A percentile compares a stretch with the other conserved stretches of the same genome.
These are phyloP conservation scores for Opisthocomus hoazin DNA, from an alignment of 2,113 vertebrate genomes.

Conservation along the genomic window DNA sequence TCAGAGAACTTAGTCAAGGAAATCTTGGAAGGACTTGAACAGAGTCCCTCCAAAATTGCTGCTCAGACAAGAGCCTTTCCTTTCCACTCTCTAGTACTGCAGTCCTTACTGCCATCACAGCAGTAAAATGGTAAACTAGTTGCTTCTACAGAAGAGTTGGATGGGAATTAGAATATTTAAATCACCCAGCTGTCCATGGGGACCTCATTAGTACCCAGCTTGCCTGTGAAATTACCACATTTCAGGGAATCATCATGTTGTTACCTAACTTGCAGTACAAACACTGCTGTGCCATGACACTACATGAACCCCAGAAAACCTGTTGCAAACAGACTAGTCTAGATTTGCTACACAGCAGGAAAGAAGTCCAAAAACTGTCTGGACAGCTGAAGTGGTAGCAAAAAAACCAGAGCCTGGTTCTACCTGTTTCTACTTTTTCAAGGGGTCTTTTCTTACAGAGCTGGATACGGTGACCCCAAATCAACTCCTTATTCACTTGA, in stretches of 20 bases:
- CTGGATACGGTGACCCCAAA: background rate
- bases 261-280: background rate
- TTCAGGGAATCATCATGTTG: background rate
- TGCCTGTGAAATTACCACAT: constrained; percentile 25
- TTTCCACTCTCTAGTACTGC: background rate
- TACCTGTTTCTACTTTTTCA: background rate
- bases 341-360: background rate
- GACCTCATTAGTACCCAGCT: constrained; percentile 38
- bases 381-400: background rate
- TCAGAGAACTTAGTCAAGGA: background rate
- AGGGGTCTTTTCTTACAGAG: background rate
- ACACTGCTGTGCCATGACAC: background rate
- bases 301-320: background rate
- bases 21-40: background rate
- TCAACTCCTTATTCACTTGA: background rate
- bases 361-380: background rate
- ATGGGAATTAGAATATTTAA: constrained; percentile 41
- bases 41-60: background rate
- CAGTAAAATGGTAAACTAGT: constrained; percentile 10
- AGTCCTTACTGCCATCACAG: background rate
- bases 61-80: background rate
- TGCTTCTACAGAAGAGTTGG: background rate
- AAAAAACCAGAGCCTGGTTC: background rate
- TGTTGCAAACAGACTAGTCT: background rate
- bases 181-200: background rate